Conservation (phyloP, 2,797 vertebrate genomes). For the Galagoides demidoff region DNA sequence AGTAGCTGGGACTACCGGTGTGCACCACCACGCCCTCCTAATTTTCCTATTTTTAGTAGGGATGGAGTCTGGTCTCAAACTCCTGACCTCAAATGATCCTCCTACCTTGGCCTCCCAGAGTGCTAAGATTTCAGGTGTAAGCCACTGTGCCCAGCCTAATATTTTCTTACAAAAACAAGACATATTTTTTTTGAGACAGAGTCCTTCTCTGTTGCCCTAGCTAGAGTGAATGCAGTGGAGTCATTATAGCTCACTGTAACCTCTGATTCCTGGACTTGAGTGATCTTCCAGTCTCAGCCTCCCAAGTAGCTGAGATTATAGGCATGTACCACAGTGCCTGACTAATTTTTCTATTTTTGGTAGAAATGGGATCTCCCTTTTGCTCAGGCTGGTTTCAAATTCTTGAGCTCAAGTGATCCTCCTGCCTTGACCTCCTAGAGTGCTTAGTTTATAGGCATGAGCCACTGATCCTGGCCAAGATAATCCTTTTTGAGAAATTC, state of each 20-base stretch:
- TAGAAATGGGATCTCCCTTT: not conserved
- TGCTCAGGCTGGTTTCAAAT: not conserved
- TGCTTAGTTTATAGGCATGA: not conserved
- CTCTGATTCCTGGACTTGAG: not conserved
- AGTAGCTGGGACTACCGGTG: too few relatives aligned
- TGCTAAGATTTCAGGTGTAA: too few relatives aligned
- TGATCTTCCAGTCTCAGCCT: not conserved
- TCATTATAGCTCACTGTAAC: not conserved
- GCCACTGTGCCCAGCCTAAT: too few relatives aligned
- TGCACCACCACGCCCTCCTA: too few relatives aligned
- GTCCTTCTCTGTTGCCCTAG: not conserved
- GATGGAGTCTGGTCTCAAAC: too few relatives aligned
- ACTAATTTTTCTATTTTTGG: not conserved
- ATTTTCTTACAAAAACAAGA: not conserved
- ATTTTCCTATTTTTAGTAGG: too few relatives aligned
- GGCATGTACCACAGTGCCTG: not conserved
- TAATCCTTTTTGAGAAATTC: constrained; percentile 17
- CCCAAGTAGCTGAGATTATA: not conserved
- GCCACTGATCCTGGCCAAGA: not conserved
- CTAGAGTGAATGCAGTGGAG: not conserved
- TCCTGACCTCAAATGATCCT: too few relatives aligned
- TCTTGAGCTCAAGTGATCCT: not conserved
- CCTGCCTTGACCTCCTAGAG: not conserved
- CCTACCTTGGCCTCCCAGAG: too few relatives aligned
- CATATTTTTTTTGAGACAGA: not conserved